Conservation (phyloP, 2,888 invertebrate genomes). For the Aphodius granarius region DNA sequence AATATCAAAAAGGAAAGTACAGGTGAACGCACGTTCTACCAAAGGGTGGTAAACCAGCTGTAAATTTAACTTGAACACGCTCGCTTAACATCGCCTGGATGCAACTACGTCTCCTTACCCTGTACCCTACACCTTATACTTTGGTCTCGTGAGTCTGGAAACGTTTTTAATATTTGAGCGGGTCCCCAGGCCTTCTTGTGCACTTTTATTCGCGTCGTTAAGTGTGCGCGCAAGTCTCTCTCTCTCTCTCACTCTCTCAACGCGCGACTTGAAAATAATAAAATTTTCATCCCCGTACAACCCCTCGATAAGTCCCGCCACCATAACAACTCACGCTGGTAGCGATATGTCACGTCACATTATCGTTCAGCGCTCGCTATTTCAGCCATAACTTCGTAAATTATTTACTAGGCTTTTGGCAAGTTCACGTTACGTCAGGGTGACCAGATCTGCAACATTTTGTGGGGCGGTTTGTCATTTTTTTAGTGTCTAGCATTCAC, state of each 20-base stretch:
- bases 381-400: constrained; percentile 11
- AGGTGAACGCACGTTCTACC: not conserved
- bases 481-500: too few relatives aligned
- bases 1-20: not conserved
- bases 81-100: not conserved
- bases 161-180: constrained; percentile 6
- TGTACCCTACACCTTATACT: not conserved
- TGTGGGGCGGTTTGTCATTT: too few relatives aligned
- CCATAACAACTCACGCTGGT: not conserved
- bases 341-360: not conserved
- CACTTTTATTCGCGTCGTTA: constrained; percentile 10
- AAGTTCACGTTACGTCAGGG: too few relatives aligned
- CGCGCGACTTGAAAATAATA: not conserved
- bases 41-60: not conserved
- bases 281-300: constrained; percentile 1
- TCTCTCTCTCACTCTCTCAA: not conserved
- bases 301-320: constrained; percentile 1
- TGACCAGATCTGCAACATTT: too few relatives aligned
- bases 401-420: constrained; percentile 3
- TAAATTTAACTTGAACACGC: not conserved
- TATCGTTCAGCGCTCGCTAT: not conserved
- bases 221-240: not conserved
- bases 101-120: not conserved
- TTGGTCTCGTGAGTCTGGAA: not conserved
- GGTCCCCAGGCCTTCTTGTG: not conserved